phyloP scores from a whole-genome alignment of 2,113 vertebrate species.

The Mobula hypostoma region DNA sequence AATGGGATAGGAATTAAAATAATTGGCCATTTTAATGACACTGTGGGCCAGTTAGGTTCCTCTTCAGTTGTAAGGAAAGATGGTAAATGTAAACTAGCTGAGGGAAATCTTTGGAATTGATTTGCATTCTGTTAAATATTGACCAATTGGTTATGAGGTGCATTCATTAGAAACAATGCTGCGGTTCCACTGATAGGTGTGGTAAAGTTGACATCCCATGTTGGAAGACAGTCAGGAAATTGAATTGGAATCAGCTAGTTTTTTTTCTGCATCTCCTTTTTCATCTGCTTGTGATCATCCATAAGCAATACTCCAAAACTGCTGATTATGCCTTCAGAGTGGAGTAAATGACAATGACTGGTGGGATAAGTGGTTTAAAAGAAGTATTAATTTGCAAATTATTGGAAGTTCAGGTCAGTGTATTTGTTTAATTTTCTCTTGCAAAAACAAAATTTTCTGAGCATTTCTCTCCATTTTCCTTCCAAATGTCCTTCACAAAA shows the following conservation, averaged over 20 bases:
- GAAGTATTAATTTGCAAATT: background rate
- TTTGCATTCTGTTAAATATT: background rate
- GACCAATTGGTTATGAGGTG: background rate
- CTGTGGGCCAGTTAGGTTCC: no score
- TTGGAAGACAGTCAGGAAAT: background rate
- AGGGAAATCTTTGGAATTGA: background rate
- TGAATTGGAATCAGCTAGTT: background rate
- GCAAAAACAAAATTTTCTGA: background rate
- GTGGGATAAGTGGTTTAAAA: background rate
- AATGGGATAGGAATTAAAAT: no score
- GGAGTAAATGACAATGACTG: background rate
- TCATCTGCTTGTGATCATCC: background rate
- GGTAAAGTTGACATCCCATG: background rate
- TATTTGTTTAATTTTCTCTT: background rate
- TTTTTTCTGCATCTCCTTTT: background rate
- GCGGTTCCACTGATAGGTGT: background rate
- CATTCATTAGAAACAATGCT: background rate
- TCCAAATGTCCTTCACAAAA: background rate
- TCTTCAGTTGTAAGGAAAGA: no score
- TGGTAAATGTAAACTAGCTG: background rate
- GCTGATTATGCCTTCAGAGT: background rate
- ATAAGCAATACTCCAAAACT: background rate
- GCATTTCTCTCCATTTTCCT: background rate
- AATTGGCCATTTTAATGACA: no score
- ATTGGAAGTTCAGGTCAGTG: background rate